Percentiles rank a stretch among this genome's conserved stretches.
These are phyloP conservation scores for Lepisosteus oculatus DNA, from an alignment of 2,113 vertebrate genomes.

Conservation along the genomic window DNA sequence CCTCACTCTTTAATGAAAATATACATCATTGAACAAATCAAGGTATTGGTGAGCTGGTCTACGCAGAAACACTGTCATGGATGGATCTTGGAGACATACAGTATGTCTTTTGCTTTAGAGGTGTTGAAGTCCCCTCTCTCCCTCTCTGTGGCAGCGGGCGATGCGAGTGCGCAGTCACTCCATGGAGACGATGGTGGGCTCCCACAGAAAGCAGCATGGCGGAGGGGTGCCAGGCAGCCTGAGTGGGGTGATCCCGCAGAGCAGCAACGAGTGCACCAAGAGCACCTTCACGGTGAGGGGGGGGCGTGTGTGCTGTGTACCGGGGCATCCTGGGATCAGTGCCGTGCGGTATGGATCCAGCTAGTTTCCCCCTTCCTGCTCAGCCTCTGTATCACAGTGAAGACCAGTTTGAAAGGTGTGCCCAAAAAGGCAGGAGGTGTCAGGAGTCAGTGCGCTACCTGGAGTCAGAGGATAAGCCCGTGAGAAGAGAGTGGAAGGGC, in stretches of 20 bases:
- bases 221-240: constrained; percentile 79
- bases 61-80: too few relatives aligned
- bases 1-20: too few relatives aligned
- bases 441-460: not conserved
- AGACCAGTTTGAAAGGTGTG: not conserved
- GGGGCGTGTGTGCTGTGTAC: not conserved
- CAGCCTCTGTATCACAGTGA: too few relatives aligned
- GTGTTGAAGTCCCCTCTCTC: not conserved
- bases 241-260: constrained; percentile 80
- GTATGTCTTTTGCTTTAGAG: too few relatives aligned
- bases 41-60: too few relatives aligned
- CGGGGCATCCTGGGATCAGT: not conserved
- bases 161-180: constrained; percentile 92
- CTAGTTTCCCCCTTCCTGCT: too few relatives aligned
- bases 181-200: constrained; percentile 92
- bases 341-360: too few relatives aligned
- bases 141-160: constrained; percentile 70
- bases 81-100: too few relatives aligned
- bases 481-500: not conserved
- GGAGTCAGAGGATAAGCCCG: too few relatives aligned
- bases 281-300: constrained; percentile 76
- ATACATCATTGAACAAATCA: too few relatives aligned
- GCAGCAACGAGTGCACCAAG: constrained; percentile 73
- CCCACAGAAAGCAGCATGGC: constrained; percentile 75
- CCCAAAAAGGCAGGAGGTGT: not conserved